Base-by-base conservation (phyloP, 2,113 vertebrate genomes). In the Cervus canadensis region DNA sequence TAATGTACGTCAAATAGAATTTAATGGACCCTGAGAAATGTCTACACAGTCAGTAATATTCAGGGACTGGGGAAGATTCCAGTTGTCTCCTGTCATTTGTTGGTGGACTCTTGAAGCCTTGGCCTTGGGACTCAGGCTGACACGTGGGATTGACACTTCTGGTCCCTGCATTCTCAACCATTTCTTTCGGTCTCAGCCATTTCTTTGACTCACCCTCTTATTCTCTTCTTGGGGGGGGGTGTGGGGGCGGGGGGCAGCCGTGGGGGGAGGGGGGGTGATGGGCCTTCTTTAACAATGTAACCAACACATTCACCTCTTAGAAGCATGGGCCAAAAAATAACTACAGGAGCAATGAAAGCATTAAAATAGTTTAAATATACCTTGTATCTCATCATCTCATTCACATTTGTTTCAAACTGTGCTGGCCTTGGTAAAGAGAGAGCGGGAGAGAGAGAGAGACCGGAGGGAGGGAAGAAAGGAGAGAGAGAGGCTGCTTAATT, bases 1-100 rank as follows among this genome's bases (percentile, higher is more conserved):
- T 98, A 98, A 98, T 98, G 98, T 98, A 98, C 96, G 98, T 99
- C 99, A 99, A 99, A 99, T 98, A 98, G 98, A 99, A 99, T 99
- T 99, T 99, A 99, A 99, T 99, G 98, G 98, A 98, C 98, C 98
- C 98, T 97, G 97, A 98, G 98, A 98, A 98, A 98, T 98, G 97
- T 98, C 98, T 99, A 97, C 98, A 98, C 97, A 98, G 95, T 97
- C 97, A 97, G 94, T 97, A 97, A 98, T 98, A 98, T 97, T 97
- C 97, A 97, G 96, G 93, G 91, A 91, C 98, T 98, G 89, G 92
- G 94, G 97, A 96, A 98, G 97, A 98, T 97, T 95, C 97, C 91
- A 82, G 97, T 97, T 98, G 97, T 97, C 90, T 98, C 71, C 74
- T 96, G 59, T 97, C 98, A 95, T 97, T 96, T 98, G 96, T 92